Evolutionary conservation across 2,888 invertebrate species (phyloP), one percentile per base, ranked within the genome.

Genomic region (Drosophila paracracens): DNA sequence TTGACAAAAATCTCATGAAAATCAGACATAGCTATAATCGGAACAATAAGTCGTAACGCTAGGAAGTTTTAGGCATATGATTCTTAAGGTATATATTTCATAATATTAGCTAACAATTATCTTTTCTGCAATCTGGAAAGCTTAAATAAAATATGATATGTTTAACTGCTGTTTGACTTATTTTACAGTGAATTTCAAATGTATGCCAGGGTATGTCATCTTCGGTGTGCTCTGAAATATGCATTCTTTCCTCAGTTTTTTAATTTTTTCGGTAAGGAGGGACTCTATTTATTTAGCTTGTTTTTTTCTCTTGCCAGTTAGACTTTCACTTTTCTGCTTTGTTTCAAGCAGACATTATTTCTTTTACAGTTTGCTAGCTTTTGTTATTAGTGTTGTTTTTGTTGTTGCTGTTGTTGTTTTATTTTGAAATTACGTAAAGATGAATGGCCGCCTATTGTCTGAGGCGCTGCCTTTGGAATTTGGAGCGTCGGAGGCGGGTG

Each of bases 371-470:
- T 46, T 25, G 46, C 46, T 25, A 46, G 46, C 51, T 29, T 18
- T 29, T 51, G 51, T 72, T 64, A 56, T 64, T 68, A 33, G 62
- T 65, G 66, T 57, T 65, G 36, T 46, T 64, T 33, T 74, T 54
- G 18, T 16, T 40, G 10, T 65, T 64, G 56, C 66, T 70, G 52
- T 64, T 63, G 63, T 54, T 67, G 51, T 40, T 66, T 40, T 70
- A 75, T 88, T 80, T 43, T 60, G 66, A 84, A 89, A 85, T 85
- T 85, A 89, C 85, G 88, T 89, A 88, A 85, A 85, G 90, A 80
- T 89, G 90, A 85, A 85, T 89, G 88, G 76, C 75, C 79, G 85
- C 71, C 89, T 82, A 89, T 84, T 84, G 84, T 84, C 57, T 84
- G 65, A 56, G 57, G 27, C 61, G 53, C 27, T 50, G 38, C 25